phyloP scores from a whole-genome alignment of 2,113 vertebrate genomes.

The Pholis gunnellus region DNA sequence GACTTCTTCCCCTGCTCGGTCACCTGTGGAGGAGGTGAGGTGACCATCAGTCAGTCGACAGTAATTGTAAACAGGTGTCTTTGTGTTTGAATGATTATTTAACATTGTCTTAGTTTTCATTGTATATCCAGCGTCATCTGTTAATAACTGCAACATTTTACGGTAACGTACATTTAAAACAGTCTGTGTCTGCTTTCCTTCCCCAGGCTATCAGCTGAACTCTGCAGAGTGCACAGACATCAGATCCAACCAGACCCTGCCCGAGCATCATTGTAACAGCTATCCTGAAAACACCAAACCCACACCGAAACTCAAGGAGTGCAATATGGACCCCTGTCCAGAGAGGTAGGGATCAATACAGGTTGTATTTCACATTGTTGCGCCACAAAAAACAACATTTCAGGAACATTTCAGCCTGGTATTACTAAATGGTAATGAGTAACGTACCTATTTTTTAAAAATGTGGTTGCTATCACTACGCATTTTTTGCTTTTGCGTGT shows the following conservation, averaged over 20 bases:
- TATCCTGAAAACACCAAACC: slow-evolving; percentile 94
- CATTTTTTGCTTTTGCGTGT: too few species aligned
- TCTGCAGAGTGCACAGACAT: slow-evolving; percentile 93
- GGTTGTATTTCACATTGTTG: background rate
- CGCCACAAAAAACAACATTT: background rate
- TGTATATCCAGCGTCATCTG: background rate
- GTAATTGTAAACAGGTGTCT: background rate
- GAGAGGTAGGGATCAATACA: slow-evolving; percentile 85
- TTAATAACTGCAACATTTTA: background rate
- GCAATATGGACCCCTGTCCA: slow-evolving; percentile 93
- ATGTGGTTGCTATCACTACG: background rate
- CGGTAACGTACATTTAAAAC: background rate
- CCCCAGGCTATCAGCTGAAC: slow-evolving; percentile 93
- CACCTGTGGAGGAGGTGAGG: slow-evolving; percentile 93
- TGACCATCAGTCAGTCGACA: background rate
- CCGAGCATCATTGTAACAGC: slow-evolving; percentile 91
- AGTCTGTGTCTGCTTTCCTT: background rate
- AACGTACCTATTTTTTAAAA: too few species aligned
- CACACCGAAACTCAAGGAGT: slow-evolving; percentile 94
- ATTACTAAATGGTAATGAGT: background rate
- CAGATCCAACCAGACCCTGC: slow-evolving; percentile 87
- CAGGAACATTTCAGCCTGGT: background rate
- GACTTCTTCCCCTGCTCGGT: slow-evolving; percentile 97
- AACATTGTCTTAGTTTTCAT: background rate
- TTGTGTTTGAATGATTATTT: background rate